phyloP scores from a whole-genome alignment of 2,888 invertebrate species.

The Drosophila antonietae region DNA sequence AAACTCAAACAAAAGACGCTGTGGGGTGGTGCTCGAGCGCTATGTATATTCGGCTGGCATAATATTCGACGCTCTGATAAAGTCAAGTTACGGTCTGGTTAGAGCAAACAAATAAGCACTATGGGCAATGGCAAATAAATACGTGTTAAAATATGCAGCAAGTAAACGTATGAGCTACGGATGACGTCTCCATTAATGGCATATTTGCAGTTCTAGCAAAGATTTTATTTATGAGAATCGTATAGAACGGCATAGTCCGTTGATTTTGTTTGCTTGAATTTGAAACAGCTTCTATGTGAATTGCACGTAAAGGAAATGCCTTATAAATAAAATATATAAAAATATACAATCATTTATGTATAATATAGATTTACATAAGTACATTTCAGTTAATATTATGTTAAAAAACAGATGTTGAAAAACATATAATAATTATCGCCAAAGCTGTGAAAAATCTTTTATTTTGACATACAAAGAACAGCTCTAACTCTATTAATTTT shows the following conservation, averaged over 20 bases:
- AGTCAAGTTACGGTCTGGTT: conserved; percentile 46
- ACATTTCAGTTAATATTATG: too few species aligned
- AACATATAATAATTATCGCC: too few species aligned
- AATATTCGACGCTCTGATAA: conserved; percentile 48
- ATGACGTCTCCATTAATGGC: not conserved
- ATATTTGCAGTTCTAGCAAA: not conserved
- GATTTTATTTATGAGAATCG: not conserved
- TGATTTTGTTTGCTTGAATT: not conserved
- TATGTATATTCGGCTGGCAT: conserved; percentile 12
- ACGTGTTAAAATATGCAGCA: not conserved
- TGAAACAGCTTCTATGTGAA: too few species aligned
- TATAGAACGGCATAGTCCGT: not conserved
- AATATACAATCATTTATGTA: too few species aligned
- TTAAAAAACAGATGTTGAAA: too few species aligned
- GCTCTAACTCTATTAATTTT: not conserved
- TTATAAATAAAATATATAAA: too few species aligned
- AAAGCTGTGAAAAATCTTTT: too few species aligned
- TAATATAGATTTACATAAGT: too few species aligned
- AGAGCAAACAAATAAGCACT: conserved; percentile 22
- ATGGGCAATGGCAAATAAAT: conserved; percentile 17
- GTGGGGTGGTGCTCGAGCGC: conserved; percentile 45
- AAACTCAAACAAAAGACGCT: conserved; percentile 77
- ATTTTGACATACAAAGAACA: not conserved
- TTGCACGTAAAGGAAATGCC: too few species aligned
- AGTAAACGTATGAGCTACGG: not conserved